Evolutionary conservation across 2,113 vertebrate species (phyloP).

Genomic region (Tragelaphus buxtoni): DNA sequence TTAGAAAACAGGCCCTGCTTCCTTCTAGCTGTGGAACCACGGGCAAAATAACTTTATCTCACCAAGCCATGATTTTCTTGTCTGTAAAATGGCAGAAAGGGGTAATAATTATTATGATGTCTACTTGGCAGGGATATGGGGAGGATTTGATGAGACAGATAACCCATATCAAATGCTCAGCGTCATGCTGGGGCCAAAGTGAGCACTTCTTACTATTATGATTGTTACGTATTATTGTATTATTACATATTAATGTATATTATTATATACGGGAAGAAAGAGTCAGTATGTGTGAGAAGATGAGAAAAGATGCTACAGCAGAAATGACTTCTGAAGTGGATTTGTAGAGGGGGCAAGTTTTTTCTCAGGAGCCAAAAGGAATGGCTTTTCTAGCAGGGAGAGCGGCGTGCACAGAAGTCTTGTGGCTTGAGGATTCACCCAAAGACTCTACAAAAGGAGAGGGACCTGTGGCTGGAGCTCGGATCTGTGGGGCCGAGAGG

Average conservation of each 20-base stretch:
- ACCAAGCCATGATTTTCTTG: neutral
- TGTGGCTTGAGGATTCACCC: neutral
- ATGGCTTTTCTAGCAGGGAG: neutral
- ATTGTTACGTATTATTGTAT: neutral
- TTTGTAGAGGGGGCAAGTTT: neutral
- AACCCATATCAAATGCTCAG: neutral
- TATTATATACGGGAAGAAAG: neutral
- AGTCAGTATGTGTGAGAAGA: neutral
- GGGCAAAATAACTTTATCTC: neutral
- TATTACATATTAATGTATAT: neutral
- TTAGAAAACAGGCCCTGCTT: neutral
- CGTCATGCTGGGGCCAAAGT: neutral
- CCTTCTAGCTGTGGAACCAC: neutral
- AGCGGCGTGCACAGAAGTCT: rapidly evolving
- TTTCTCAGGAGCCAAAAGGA: neutral
- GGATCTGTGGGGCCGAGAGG: rapidly evolving
- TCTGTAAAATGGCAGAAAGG: neutral
- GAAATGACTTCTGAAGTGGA: neutral
- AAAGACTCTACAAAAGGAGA: neutral
- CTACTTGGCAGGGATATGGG: neutral
- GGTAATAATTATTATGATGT: neutral
- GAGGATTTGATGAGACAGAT: neutral
- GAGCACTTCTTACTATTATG: neutral
- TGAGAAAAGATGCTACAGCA: neutral
- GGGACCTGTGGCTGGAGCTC: rapidly evolving